Conservation (phyloP, 92 coral and sea anemone species). For the Zoanthus sociatus region DNA sequence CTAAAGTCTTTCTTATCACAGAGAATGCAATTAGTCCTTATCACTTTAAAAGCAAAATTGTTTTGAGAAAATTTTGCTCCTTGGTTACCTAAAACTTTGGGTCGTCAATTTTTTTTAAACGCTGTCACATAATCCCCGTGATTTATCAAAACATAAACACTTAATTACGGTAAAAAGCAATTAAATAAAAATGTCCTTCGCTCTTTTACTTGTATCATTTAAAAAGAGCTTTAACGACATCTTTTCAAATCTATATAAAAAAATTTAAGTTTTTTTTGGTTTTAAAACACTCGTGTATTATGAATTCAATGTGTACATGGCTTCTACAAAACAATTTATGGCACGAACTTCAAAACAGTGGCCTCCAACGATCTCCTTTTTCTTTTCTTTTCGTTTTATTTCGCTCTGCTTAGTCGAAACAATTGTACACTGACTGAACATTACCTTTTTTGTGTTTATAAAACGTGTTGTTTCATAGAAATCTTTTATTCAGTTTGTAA, state of each 20-base stretch:
- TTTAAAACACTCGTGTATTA: neutral
- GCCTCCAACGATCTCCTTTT: neutral
- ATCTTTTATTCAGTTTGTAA: neutral
- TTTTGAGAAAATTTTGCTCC: conserved; percentile 18
- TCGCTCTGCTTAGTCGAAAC: neutral
- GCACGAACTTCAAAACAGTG: neutral
- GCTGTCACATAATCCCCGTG: conserved; percentile 20
- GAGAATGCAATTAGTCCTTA: conserved; percentile 18
- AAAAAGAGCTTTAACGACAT: neutral
- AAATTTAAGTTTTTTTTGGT: neutral
- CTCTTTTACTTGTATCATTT: neutral
- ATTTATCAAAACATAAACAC: conserved; percentile 34
- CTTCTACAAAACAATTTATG: conserved; percentile 14
- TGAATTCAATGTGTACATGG: conserved; percentile 5
- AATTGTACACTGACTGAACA: neutral
- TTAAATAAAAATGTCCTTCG: neutral
- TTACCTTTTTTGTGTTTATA: neutral
- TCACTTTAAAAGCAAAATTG: conserved; percentile 12
- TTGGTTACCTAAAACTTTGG: conserved; percentile 9
- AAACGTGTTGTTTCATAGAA: neutral
- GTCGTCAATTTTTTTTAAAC: neutral
- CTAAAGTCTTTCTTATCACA: neutral
- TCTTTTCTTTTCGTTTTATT: neutral
- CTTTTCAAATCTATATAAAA: neutral
- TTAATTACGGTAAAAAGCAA: neutral